These are phyloP conservation scores for Gadus chalcogrammus DNA, from an alignment of 2,113 vertebrate genomes.

Conservation along the genomic window DNA sequence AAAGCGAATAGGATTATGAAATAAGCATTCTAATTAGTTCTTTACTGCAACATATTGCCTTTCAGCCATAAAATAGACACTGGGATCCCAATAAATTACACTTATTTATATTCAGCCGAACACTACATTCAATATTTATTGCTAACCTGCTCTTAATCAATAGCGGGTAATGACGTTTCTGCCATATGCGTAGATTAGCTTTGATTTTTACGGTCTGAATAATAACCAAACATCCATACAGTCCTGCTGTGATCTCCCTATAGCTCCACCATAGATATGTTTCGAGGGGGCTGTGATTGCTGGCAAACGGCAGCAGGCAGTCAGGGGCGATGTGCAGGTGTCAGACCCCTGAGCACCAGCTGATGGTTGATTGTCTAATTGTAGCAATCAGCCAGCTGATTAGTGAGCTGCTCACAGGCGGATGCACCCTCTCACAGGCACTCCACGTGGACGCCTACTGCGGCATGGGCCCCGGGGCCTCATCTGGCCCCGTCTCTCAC, in stretches of 20 bases:
- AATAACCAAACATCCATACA: constrained; percentile 28
- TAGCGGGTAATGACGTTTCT: constrained; percentile 25
- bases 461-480: not conserved
- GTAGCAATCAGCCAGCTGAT: constrained; percentile 69
- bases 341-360: constrained; percentile 57
- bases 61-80: constrained; percentile 20
- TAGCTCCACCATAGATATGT: constrained; percentile 29
- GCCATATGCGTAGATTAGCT: constrained; percentile 13
- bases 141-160: constrained; percentile 32
- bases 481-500: not conserved
- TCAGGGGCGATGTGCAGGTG: constrained; percentile 65
- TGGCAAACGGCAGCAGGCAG: constrained; percentile 42
- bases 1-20: not conserved
- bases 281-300: constrained; percentile 64
- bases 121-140: constrained; percentile 20
- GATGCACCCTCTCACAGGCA: constrained; percentile 39
- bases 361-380: constrained; percentile 70
- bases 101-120: constrained; percentile 22
- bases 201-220: constrained; percentile 32
- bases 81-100: constrained; percentile 22
- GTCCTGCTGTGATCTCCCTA: constrained; percentile 32
- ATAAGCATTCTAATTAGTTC: constrained; percentile 41
- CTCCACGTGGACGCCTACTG: constrained; percentile 22
- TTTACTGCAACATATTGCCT: constrained; percentile 20
- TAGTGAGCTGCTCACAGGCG: constrained; percentile 43